phyloP scores from a whole-genome alignment of 1,140 invertebrate genomes.

The Euura lappo region DNA sequence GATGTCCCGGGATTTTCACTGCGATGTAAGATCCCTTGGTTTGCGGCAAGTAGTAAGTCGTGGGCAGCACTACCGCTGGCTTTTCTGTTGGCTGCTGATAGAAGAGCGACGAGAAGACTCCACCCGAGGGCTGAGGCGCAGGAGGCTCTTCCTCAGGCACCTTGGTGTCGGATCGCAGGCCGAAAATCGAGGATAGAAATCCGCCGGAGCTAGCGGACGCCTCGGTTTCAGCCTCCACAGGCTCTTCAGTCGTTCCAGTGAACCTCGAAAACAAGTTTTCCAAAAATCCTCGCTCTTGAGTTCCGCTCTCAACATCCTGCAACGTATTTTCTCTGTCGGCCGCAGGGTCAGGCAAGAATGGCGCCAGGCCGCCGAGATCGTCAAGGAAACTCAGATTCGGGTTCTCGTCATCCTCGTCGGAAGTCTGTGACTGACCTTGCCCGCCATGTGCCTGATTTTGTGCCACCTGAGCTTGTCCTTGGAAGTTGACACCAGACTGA shows the following conservation, averaged over 20 bases:
- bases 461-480: neutral
- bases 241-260: neutral
- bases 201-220: neutral
- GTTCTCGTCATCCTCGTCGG: neutral
- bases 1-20: constrained; percentile 1
- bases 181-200: constrained; percentile 9
- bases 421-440: neutral
- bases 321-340: neutral
- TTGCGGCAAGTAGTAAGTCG: constrained; percentile 20
- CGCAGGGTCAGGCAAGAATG: constrained; percentile 17
- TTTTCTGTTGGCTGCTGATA: neutral
- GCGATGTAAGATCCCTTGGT: constrained; percentile 17
- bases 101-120: neutral
- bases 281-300: constrained; percentile 12
- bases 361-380: constrained; percentile 16
- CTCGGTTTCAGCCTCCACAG: neutral
- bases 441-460: constrained; percentile 4
- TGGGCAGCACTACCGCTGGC: neutral
- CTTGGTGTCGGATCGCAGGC: neutral
- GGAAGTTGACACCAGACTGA: neutral
- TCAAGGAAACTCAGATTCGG: constrained; percentile 19
- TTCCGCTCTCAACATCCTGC: neutral
- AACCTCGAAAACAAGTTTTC: constrained; percentile 11
- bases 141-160: neutral
- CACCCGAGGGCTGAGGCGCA: neutral